These are phyloP conservation scores for Watsonalla binaria DNA, from an alignment of 2,888 invertebrate species.

Conservation along the genomic window DNA sequence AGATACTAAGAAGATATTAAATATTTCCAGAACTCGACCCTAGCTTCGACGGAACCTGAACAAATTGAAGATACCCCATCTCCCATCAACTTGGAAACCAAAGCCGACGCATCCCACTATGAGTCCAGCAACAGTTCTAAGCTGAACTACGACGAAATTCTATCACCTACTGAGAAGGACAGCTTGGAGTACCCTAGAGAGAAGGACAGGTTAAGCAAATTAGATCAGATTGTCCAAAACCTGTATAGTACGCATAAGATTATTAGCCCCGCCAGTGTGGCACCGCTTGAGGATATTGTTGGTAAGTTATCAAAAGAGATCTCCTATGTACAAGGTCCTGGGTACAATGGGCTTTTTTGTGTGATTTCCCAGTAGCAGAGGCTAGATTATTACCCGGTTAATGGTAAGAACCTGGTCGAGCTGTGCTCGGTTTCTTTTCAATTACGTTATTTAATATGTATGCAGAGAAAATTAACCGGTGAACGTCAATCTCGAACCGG, in stretches of 20 bases:
- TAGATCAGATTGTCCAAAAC: slow-evolving; percentile 71
- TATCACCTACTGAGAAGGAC: slow-evolving; percentile 37
- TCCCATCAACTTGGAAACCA: slow-evolving; percentile 46
- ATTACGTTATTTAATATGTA: no score
- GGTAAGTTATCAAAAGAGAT: slow-evolving; percentile 17
- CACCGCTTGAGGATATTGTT: slow-evolving; percentile 30
- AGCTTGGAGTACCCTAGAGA: slow-evolving; percentile 31
- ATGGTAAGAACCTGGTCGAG: no score
- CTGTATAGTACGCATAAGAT: slow-evolving; percentile 67
- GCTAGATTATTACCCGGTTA: no score
- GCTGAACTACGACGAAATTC: slow-evolving; percentile 35
- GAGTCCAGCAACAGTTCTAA: slow-evolving; percentile 40
- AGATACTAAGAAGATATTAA: no score
- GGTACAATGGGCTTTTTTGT: no score
- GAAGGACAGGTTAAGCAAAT: slow-evolving; percentile 64
- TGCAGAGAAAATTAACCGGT: no score
- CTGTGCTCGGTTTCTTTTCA: no score
- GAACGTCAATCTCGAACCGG: no score
- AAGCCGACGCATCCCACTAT: slow-evolving; percentile 37
- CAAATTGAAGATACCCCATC: slow-evolving; percentile 31
- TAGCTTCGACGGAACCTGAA: slow-evolving; percentile 51
- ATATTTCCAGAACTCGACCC: slow-evolving; percentile 52
- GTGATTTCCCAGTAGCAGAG: no score
- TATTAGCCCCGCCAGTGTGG: slow-evolving; percentile 41
- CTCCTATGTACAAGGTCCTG: no score